Percentiles rank a stretch among this genome's conserved stretches.
Conservation (phyloP, 2,797 vertebrate genomes). For the Amniataba percoides region DNA sequence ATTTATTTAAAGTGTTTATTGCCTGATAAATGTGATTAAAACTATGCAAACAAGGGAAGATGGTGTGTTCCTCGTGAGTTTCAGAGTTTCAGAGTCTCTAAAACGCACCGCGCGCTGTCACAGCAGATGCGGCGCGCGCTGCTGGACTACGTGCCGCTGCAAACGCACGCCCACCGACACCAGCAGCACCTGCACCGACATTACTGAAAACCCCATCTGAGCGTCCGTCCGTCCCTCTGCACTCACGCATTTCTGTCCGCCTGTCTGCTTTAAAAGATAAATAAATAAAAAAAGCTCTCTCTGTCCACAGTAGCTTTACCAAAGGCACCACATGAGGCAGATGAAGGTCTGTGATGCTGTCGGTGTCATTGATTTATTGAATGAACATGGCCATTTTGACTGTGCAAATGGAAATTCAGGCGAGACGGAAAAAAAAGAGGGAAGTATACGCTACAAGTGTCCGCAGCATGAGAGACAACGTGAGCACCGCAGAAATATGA, state of each 20-base stretch:
- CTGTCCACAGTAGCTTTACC: neutral
- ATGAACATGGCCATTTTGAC: constrained; percentile 26
- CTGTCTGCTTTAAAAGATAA: neutral
- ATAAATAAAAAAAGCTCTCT: neutral
- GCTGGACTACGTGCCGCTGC: constrained; percentile 81
- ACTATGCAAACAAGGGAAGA: neutral
- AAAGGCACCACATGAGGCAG: neutral
- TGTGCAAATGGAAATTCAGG: neutral
- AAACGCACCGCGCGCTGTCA: constrained; percentile 57
- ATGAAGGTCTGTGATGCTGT: neutral
- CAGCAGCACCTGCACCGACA: constrained; percentile 4
- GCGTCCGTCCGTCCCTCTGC: neutral
- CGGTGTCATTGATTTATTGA: constrained; percentile 15
- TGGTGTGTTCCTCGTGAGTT: neutral
- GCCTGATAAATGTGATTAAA: neutral
- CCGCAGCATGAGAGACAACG: accelerated
- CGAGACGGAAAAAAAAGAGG: neutral
- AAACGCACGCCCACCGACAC: constrained; percentile 67
- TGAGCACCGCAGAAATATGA: too few relatives aligned
- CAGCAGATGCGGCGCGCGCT: constrained; percentile 20
- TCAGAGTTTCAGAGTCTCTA: constrained; percentile 13
- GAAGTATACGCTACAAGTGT: neutral
- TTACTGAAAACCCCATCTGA: constrained; percentile 10
- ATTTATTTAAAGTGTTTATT: neutral
- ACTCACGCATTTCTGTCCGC: neutral